Base-by-base conservation (phyloP, 2,888 invertebrate genomes). In the Zootermopsis nevadensis region DNA sequence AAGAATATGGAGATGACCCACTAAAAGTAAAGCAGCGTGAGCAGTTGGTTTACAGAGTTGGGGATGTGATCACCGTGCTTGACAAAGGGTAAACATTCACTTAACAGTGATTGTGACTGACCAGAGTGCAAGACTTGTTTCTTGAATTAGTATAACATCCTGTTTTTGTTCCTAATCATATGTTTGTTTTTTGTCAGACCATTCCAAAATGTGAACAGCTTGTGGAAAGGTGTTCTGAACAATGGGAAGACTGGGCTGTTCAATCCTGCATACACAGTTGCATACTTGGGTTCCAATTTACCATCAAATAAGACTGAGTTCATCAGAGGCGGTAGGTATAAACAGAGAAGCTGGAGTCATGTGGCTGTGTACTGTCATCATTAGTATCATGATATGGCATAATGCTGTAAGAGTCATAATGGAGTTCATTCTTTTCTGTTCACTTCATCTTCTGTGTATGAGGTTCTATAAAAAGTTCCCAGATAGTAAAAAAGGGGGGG, bases 191-290 rank as follows among this genome's bases (percentile, higher is more conserved):
- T 77, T 86, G 85, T 33, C 87, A 90, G 90, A 77, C 90, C 90
- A 31, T 84, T 86, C 8, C 87, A 88, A 84, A 87, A 89, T 38
- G 89, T 89, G 30, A 87, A 85, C 27, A 85, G 87, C 83, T 87
- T 72, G 38, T 99, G 99, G 99, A 97, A 97, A 88, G 99, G 99
- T 0, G 96, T 96, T 0, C 89, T 97, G 31, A 93, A 94, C 76
- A 95, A 94, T 86, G 98, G 99, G 0, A 96, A 97, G 88, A 96
- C 96, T n/a, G 99, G 99, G 0, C 91, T 95, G 82, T 98, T 99
- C 89, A 96, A 97, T 90, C 98, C 99, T 0, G 93, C 93, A 15
- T 94, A 97, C 87, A 97, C 96, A 12, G 97, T 98, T 83, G 95
- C 98, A 0, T 97, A 96, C 88, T 90, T 97, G 2, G 95, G 96